Conservation (phyloP, 2,888 invertebrate genomes). For the Cephalotes varians region DNA sequence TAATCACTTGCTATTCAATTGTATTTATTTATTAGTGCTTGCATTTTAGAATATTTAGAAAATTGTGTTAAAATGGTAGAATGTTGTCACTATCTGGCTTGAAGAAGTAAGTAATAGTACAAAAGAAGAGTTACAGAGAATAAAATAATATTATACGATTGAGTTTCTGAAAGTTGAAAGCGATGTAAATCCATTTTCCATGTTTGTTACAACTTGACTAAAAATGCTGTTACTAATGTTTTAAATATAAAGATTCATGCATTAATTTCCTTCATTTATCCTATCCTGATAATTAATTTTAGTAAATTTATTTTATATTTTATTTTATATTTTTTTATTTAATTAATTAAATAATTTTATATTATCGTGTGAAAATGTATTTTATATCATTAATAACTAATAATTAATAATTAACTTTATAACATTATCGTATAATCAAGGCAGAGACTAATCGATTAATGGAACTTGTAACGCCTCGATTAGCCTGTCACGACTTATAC, state of each 20-base stretch:
- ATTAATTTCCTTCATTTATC: background rate
- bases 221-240: background rate
- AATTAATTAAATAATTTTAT: background rate
- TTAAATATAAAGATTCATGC: background rate
- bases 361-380: background rate
- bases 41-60: background rate
- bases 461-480: background rate
- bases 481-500: background rate
- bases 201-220: background rate
- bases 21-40: background rate
- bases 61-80: background rate
- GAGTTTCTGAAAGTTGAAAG: background rate
- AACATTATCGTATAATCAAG: background rate
- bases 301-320: background rate
- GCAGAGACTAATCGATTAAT: background rate
- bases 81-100: background rate
- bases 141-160: background rate
- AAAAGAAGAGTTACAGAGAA: background rate
- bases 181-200: background rate
- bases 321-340: too few relatives aligned
- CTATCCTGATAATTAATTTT: too few relatives aligned
- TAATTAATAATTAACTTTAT: background rate
- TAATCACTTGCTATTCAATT: background rate
- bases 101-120: background rate
- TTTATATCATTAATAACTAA: background rate